phyloP scores from a whole-genome alignment of 2,113 vertebrate genomes.

The Illadopsis cleaveri region DNA sequence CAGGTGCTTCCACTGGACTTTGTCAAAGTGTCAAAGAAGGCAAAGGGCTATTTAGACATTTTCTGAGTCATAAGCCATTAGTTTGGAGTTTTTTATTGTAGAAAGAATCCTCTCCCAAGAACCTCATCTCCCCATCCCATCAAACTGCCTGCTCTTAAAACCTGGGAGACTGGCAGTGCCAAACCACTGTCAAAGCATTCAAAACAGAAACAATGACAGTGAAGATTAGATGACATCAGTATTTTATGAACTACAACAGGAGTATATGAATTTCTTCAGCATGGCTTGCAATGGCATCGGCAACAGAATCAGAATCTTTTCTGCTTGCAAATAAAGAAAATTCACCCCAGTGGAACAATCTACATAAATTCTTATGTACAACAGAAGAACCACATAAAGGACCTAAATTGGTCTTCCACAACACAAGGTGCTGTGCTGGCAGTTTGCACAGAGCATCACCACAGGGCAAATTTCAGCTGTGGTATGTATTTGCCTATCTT shows the following conservation, averaged over 20 bases:
- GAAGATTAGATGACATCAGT: not conserved
- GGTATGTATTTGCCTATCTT: slow-evolving; percentile 53
- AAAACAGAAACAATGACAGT: not conserved
- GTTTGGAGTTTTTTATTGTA: not conserved
- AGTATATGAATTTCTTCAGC: not conserved
- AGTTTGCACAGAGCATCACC: not conserved
- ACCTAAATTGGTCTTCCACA: not conserved
- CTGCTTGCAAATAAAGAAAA: slow-evolving; percentile 19
- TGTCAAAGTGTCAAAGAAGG: not conserved
- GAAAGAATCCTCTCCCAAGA: not conserved
- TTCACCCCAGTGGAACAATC: not conserved
- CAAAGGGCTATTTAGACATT: not conserved
- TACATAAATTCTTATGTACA: slow-evolving; percentile 8
- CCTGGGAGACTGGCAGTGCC: not conserved
- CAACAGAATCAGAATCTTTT: not conserved
- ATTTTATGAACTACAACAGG: not conserved
- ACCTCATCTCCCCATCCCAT: not conserved
- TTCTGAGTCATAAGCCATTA: not conserved
- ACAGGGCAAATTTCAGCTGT: slow-evolving; percentile 14
- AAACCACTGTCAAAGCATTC: not conserved
- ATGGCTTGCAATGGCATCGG: not conserved
- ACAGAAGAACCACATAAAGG: slow-evolving; percentile 38
- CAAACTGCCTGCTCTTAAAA: not conserved
- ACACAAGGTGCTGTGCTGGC: not conserved
- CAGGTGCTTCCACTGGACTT: not conserved